phyloP scores from a whole-genome alignment of 2,888 invertebrate genomes.

The Patella caerulea region DNA sequence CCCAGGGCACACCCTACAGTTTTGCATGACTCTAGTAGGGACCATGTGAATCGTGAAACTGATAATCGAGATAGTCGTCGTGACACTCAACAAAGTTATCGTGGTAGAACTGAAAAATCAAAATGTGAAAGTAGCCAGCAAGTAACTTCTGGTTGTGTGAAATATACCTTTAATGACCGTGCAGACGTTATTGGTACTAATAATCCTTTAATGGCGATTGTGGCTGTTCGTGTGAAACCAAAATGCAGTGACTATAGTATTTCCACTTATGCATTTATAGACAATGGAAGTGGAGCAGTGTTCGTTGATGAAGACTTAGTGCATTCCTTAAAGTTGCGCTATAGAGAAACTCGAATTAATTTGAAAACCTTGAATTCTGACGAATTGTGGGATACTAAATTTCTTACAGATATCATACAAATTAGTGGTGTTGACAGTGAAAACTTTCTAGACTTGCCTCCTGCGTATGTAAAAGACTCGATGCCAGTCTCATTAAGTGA shows the following conservation, averaged over 20 bases:
- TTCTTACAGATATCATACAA: too few species aligned
- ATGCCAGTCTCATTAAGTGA: too few species aligned
- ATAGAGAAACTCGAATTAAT: too few species aligned
- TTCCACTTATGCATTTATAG: not conserved
- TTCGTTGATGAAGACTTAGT: not conserved
- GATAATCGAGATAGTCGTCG: not conserved
- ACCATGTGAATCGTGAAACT: not conserved
- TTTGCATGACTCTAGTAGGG: not conserved
- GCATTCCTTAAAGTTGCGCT: too few species aligned
- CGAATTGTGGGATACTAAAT: too few species aligned
- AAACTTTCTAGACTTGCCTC: too few species aligned
- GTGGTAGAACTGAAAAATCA: not conserved
- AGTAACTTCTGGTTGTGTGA: not conserved
- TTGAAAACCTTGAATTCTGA: too few species aligned
- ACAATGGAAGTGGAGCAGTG: not conserved
- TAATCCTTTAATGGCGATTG: conserved; percentile 13
- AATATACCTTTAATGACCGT: too few species aligned
- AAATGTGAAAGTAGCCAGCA: not conserved
- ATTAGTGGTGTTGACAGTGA: too few species aligned
- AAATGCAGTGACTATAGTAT: not conserved
- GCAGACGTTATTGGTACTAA: too few species aligned
- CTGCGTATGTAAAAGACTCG: too few species aligned
- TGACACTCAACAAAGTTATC: not conserved
- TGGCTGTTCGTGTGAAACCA: not conserved
- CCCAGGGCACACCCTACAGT: not conserved